Evolutionary conservation across 2,888 invertebrate species (phyloP), one percentile per base, ranked within the genome.

Genomic region (Pterobdella sp.): DNA sequence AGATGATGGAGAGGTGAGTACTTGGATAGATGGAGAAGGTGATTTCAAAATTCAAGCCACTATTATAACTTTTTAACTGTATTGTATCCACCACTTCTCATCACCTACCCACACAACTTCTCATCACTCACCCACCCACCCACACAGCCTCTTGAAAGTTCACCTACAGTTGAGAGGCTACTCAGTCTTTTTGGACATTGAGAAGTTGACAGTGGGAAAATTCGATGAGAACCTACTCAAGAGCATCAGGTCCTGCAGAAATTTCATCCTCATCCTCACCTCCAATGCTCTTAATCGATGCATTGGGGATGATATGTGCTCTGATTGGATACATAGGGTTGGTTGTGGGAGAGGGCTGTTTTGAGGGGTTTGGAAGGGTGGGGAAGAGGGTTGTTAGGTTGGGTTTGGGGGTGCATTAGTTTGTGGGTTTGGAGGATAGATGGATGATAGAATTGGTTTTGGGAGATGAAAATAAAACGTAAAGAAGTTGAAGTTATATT

Each of bases 241-340:
- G 85, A 96, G 95, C 85, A 96, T 98, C 83, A 89, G 91, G 79
- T 93, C 94, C 82, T 97, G 97, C 29, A 93, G 93, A 85, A 92
- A 97, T 85, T 98, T 98, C 85, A 87, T 98, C 77, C 87, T 98
- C 76, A 96, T 98, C 70, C 88, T 98, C 75, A 98, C 97, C 68
- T 94, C 94, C 3, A 90, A 91, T 80, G 93, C 97, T 32, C 86
- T 98, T 78, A 95, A 97, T 80, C 88, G 98, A 80, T 97, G 98
- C 84, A 88, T 92, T 78, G 90, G 89, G 74, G 98, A 98, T 83
- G 87, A 85, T 29, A 95, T 96, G 73, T 90, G 92, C 84, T 96
- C 96, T 86, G 98, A 98, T 86, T 98, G 98, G 98, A 95, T 98
- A 74, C 97, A 98, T 85, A 89, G 93, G 86, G 94, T 94, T 87